Base-by-base conservation (phyloP, 2,888 invertebrate species). In the Mesorhabditis sp. region DNA sequence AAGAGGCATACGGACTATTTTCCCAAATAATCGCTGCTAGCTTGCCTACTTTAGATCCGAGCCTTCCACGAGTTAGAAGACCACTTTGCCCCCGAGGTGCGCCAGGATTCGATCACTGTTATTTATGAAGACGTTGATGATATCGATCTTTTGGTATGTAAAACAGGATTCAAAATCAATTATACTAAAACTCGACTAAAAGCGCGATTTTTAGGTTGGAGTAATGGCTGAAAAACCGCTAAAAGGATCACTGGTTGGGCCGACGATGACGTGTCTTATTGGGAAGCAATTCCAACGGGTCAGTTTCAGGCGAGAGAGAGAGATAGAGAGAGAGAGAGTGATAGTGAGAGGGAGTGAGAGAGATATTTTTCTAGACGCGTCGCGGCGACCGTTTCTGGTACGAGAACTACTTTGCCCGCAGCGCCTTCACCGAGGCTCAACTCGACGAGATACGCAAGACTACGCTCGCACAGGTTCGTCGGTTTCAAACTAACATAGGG, bases 381-480 rank as follows among this genome's bases (percentile, higher is more conserved):
- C 69, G 78, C 64, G 83, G 81, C 10, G 84, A 84, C 72, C 81
- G 84, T 7, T 84, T 85, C 75, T 84, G 84, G 87, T 91, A 68
- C 72, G 86, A 86, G 67, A 86, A 86, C 76, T 82, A 81, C 72
- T 82, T 86, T 69, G 76, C 79, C 4, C 80, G 83, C 42, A 80
- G 80, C 15, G 76, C 80, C 5, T 79, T 82, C 70, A 76, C 72
- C 5, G 80, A 80, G 70, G 63, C 58, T n/a, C 82, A 82, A 69
- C 65, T 82, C 41, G 67, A 74, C 50, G 80, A 82, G 58, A 79
- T 82, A 68, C 70, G 82, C 43, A 76, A 78, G 65, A 76, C 76
- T 0, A 71, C 71, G n/a, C 50, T 78, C 45, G 74, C 76, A 43
- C 58, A 50, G 58, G 58, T 50, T 50, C 2, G 7, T 50, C 58